These are phyloP conservation scores for Tethya wilhelma DNA, from an alignment of 37 sponge, comb jelly and placozoan species.

Conservation along the genomic window DNA sequence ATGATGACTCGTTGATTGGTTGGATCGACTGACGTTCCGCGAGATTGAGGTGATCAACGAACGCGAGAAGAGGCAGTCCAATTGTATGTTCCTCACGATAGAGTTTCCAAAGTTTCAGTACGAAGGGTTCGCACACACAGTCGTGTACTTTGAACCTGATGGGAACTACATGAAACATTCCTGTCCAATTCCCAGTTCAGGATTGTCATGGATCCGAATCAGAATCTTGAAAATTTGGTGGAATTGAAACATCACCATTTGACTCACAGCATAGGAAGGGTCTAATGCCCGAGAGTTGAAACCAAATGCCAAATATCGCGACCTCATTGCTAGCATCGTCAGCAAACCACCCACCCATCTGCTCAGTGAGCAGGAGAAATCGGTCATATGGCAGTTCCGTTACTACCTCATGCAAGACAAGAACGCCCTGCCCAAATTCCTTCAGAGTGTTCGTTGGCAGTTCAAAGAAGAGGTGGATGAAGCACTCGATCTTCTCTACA, in stretches of 20 bases:
- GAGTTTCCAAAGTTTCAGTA: slow-evolving; percentile 88
- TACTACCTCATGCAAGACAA: slow-evolving; percentile 87
- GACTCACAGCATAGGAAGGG: slow-evolving; percentile 81
- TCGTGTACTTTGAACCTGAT: slow-evolving; percentile 82
- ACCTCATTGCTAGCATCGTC: slow-evolving; percentile 68
- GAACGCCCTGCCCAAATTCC: slow-evolving; percentile 94
- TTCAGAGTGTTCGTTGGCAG: slow-evolving; percentile 95
- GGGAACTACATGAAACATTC: slow-evolving; percentile 42
- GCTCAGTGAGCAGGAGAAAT: slow-evolving; percentile 85
- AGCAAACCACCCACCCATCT: slow-evolving; percentile 83
- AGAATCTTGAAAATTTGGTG: slow-evolving; percentile 90
- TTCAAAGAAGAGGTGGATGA: slow-evolving; percentile 69
- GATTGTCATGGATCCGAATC: slow-evolving; percentile 73
- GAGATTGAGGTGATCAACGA: slow-evolving; percentile 96
- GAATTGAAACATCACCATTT: slow-evolving; percentile 93
- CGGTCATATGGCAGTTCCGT: slow-evolving; percentile 90
- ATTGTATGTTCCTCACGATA: slow-evolving; percentile 79
- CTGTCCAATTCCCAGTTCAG: slow-evolving; percentile 50
- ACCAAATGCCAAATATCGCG: slow-evolving; percentile 61
- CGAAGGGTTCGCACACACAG: slow-evolving; percentile 68
- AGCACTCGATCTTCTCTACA: slow-evolving; percentile 85
- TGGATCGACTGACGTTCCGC: slow-evolving; percentile 92
- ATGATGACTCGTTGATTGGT: slow-evolving; percentile 96
- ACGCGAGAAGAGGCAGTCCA: slow-evolving; percentile 79
- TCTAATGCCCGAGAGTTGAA: slow-evolving; percentile 81